phyloP scores from a whole-genome alignment of 2,113 vertebrate genomes.

The Nibea coibor region DNA sequence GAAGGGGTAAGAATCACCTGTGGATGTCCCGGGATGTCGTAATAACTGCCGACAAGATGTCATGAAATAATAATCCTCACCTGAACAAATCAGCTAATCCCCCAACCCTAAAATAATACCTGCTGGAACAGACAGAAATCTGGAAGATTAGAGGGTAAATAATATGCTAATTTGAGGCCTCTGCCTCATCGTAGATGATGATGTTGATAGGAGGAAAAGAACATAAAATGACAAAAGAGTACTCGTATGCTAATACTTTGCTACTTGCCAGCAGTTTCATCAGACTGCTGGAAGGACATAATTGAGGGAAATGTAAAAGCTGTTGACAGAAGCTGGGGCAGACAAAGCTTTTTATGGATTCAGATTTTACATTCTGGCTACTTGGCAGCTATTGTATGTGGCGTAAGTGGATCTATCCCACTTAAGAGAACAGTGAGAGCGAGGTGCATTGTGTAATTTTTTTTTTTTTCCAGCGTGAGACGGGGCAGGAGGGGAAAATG shows the following conservation, averaged over 20 bases:
- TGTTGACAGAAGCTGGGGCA: slow-evolving; percentile 18
- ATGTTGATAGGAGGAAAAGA: background rate
- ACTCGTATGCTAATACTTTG: slow-evolving; percentile 8
- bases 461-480: slow-evolving; percentile 7
- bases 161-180: slow-evolving; percentile 1
- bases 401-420: slow-evolving; percentile 2
- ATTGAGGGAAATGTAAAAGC: slow-evolving; percentile 32
- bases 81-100: background rate
- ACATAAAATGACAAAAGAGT: slow-evolving; percentile 16
- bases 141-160: background rate
- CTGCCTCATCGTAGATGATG: background rate
- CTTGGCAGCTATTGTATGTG: background rate
- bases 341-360: slow-evolving; percentile 47
- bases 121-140: background rate
- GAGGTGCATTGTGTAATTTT: background rate
- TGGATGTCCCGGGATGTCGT: background rate
- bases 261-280: slow-evolving; percentile 43
- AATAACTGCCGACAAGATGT: background rate
- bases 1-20: background rate
- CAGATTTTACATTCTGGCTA: slow-evolving; percentile 5
- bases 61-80: background rate
- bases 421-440: slow-evolving; percentile 24
- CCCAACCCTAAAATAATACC: background rate
- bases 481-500: slow-evolving; percentile 10
- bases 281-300: slow-evolving; percentile 14